Evolutionary conservation across 2,797 vertebrate genomes (phyloP), one percentile per base, ranked within the genome.

Genomic region (Dendrocincla tyrannina): DNA sequence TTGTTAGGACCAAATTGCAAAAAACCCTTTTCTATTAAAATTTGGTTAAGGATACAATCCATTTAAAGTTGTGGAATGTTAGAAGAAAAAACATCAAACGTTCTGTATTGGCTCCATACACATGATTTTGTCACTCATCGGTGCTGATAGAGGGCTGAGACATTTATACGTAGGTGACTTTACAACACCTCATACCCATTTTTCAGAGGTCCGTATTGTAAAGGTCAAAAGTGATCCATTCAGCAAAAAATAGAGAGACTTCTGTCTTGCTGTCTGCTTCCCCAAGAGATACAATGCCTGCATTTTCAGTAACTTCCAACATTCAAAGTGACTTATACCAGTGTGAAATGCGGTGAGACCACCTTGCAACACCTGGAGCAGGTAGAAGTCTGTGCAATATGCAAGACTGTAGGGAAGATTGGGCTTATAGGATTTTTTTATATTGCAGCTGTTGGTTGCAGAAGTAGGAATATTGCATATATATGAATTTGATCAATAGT

Each of bases 231-330:
- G 30, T 4, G 25, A 85, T 37, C 59, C 28, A 27, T 50, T 49
- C 28, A 44, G 25, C 33, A 59, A 10, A 37, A 23, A 5, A 5
- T 49, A 28, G 0, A 24, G 32, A 50, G 9, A 41, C 1, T 27
- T 6, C 7, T 4, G 3, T 33, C 74, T 74, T 60, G 10, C 28
- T 47, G 19, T 23, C 56, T 90, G 52, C 42, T 77, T 80, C 10
- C 23, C 10, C 33, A 53, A 59, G 50, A 53, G 23, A 7, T 5
- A 9, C 0, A 3, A 23, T n/a, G 19, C 7, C n/a, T 66, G 7
- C 35, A 30, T 82, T 79, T 79, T 32, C 46, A 44, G 74, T 24
- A 59, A 35, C 35, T 80, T 20, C 42, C 35, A 55, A 30, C 6
- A 9, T 22, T 41, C 16, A 4, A 22, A 77, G 44, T 22, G 32